phyloP scores from a whole-genome alignment of 2,113 vertebrate species.

The Daubentonia madagascariensis region DNA sequence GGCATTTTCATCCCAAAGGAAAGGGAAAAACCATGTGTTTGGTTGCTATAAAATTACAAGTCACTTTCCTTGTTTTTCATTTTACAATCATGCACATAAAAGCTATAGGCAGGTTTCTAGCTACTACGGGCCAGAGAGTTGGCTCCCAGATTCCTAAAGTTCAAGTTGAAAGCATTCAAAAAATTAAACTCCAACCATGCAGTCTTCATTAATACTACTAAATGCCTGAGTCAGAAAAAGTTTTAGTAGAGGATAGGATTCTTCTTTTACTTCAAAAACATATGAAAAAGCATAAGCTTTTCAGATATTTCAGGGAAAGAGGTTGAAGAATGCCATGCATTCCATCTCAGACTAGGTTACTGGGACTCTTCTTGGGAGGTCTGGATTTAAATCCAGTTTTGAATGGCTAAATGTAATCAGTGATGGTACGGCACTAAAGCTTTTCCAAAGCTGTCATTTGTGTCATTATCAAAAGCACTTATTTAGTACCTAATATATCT shows the following conservation, averaged over 20 bases:
- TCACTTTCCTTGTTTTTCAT: constrained; percentile 68
- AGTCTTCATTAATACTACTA: constrained; percentile 1
- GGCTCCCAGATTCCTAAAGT: background rate
- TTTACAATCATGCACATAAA: background rate
- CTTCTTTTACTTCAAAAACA: constrained; percentile 47
- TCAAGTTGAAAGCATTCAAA: background rate
- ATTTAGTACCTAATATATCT: background rate
- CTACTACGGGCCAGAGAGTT: background rate
- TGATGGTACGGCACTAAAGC: background rate
- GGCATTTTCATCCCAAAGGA: constrained; percentile 81
- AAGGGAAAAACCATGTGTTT: constrained; percentile 78
- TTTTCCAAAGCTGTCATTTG: background rate
- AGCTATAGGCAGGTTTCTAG: background rate
- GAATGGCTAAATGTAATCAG: background rate
- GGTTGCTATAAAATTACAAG: constrained; percentile 74
- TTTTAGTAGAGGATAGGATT: background rate
- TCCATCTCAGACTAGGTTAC: background rate
- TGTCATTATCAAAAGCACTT: constrained; percentile 8
- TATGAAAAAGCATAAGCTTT: constrained; percentile 2
- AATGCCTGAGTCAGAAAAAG: constrained; percentile 6
- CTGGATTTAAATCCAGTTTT: background rate
- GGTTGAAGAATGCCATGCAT: background rate
- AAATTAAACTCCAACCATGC: background rate
- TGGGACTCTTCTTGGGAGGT: constrained; percentile 56
- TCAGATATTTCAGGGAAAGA: constrained; percentile 49